Base-by-base conservation (phyloP, 2,888 invertebrate genomes). In the Venustoraphidia nigricollis region DNA sequence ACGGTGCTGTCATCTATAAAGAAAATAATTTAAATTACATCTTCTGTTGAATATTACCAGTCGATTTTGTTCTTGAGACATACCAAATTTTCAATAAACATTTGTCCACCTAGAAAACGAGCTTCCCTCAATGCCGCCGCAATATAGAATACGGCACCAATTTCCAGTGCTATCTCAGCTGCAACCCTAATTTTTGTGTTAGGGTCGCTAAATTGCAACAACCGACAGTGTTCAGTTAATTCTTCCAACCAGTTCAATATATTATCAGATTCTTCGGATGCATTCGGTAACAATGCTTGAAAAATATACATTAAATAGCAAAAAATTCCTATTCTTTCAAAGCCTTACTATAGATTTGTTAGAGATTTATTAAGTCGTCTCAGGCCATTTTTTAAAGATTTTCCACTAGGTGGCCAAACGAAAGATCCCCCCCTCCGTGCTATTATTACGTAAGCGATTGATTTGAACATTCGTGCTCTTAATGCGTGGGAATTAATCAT, bases 51-150 rank as follows among this genome's bases (percentile, higher is more conserved):
- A 3, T 27, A 27, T 27, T 27, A 27, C 6, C 5, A 3, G 6
- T 27, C 10, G 34, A 34, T 35, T 17, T 36, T 13, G n/a, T 42
- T 42, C 2, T 70, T 70, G 2, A 67, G 67, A 36, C 72, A 76
- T 68, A 94, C 95, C 68, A 96, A 70, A 66, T 95, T 95, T 64
- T 93, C 92, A 53, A 94, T 80, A 65, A 96, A 97, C 85, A 95
- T 92, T 59, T 87, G 82, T 52, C 85, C 77, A 1, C 96, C 95
- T 34, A 96, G 76, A 66, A 96, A 95, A 54, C 84, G 77, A 0
- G 91, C 88, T 66, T 95, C 95, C 9, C 91, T 71, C 45, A 89
- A 65, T 0, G 94, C 92, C 1, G 91, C 82, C 2, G 83, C 71
- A 35, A 96, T 76, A 62, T 94, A 95, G 1, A 86, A 70, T 45